These are phyloP conservation scores for Zoanthus gigantus DNA, from an alignment of 92 coral and sea anemone species.

Conservation along the genomic window DNA sequence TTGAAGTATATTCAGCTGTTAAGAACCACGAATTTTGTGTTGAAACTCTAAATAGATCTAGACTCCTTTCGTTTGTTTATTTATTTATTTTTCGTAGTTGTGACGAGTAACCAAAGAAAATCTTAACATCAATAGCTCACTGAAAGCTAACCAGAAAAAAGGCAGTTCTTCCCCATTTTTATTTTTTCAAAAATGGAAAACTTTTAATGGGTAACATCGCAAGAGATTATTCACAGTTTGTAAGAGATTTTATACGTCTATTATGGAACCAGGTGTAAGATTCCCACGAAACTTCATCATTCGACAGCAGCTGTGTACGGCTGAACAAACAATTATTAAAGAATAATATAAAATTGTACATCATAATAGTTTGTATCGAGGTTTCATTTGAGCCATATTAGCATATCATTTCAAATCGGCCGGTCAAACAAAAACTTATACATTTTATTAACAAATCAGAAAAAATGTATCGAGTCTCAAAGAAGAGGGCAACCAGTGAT, in stretches of 20 bases:
- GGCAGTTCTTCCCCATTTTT: not conserved
- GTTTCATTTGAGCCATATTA: constrained; percentile 79
- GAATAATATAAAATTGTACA: constrained; percentile 85
- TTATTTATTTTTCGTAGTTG: constrained; percentile 33
- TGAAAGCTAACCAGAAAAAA: not conserved
- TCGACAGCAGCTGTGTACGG: constrained; percentile 82
- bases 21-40: constrained; percentile 43
- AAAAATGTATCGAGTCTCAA: constrained; percentile 16
- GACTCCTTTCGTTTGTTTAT: constrained; percentile 26
- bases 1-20: constrained; percentile 46
- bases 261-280: constrained; percentile 73
- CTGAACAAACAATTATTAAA: constrained; percentile 88
- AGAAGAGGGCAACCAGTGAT: not conserved
- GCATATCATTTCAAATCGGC: constrained; percentile 69
- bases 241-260: constrained; percentile 55
- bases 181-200: not conserved
- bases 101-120: constrained; percentile 23
- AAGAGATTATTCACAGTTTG: constrained; percentile 36
- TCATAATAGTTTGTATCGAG: constrained; percentile 73
- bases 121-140: constrained; percentile 7
- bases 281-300: constrained; percentile 87
- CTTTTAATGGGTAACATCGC: not conserved
- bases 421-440: not conserved
- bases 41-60: constrained; percentile 40
- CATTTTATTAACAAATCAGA: constrained; percentile 9